Evolutionary conservation across 2,113 vertebrate species (phyloP), one percentile per base, ranked within the genome.

Genomic region (Saguinus midas): DNA sequence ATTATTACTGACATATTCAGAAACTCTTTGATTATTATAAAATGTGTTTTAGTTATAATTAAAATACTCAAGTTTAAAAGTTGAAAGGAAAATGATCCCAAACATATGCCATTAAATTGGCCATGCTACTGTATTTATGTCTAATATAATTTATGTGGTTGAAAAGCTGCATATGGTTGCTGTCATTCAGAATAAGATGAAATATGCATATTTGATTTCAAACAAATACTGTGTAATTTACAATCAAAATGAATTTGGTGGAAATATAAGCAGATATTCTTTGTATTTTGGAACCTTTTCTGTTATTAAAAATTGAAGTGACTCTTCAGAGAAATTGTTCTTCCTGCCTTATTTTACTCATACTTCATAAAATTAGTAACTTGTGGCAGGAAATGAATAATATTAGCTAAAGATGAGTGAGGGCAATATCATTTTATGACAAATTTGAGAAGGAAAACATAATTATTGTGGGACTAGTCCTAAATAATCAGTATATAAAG

Each of bases 401-500:
- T 40, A 1, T 7, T 78, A 52, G 6, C 76, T 68, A 76, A 87
- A 91, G 27, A 70, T 50, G 21, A 78, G 2, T 89, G 52, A 87
- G 68, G 1, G 35, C 58, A 80, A 79, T 68, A 78, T 0, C 25
- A 16, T 2, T 0, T 32, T 0, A 48, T 79, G 86, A 82, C 55
- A 23, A 83, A 35, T 88, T 21, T 48, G 20, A 55, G 32, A 87
- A 82, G 13, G 3, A 2, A 68, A 96, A 88, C 14, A 1, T 13
- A 58, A 70, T 21, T 64, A 76, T 8, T 91, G 75, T 93, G 29
- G 23, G 6, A 97, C 50, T 95, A 96, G 32, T 95, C 97, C 66
- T 95, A 35, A 58, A 7, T 91, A 96, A 96, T 92, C n/a, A 92
- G 91, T 40, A 93, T 91, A 0, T 55, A 72, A 89, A 93, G 95